Percentiles rank a stretch among this genome's conserved stretches.
Conservation (phyloP, 2,797 vertebrate genomes). For the Echeneis naucrates region DNA sequence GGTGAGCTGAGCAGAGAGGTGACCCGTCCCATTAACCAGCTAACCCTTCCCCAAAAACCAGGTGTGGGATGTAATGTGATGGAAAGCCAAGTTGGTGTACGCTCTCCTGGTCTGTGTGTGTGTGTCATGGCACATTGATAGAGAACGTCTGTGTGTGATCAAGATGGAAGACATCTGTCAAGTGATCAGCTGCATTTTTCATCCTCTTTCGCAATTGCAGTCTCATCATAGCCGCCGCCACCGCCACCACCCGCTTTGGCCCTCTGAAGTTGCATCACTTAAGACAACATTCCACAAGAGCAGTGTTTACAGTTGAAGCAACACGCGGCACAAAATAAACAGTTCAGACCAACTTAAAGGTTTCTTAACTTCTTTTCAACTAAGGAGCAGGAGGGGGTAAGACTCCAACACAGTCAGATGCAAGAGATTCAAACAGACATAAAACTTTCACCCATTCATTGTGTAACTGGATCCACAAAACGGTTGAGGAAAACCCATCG, state of each 20-base stretch:
- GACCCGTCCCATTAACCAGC: constrained; percentile 66
- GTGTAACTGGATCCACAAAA: background rate
- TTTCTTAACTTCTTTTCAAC: constrained; percentile 11
- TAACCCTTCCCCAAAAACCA: constrained; percentile 54
- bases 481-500: background rate
- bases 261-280: constrained; percentile 23
- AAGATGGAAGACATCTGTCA: background rate
- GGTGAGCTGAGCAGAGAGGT: constrained; percentile 74
- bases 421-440: background rate
- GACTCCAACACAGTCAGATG: background rate
- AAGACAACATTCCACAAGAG: constrained; percentile 25
- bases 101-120: constrained; percentile 4
- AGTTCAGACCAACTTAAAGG: constrained; percentile 12
- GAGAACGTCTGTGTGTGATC: background rate
- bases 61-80: constrained; percentile 49
- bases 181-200: background rate
- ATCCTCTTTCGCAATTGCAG: constrained; percentile 6
- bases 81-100: constrained; percentile 35
- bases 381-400: background rate
- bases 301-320: constrained; percentile 44
- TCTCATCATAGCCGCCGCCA: background rate
- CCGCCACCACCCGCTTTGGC: background rate
- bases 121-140: background rate
- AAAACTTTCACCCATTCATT: background rate
- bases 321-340: constrained; percentile 24